These are phyloP conservation scores for Reinhardtius hippoglossoides DNA, from an alignment of 2,113 vertebrate genomes.

Conservation along the genomic window DNA sequence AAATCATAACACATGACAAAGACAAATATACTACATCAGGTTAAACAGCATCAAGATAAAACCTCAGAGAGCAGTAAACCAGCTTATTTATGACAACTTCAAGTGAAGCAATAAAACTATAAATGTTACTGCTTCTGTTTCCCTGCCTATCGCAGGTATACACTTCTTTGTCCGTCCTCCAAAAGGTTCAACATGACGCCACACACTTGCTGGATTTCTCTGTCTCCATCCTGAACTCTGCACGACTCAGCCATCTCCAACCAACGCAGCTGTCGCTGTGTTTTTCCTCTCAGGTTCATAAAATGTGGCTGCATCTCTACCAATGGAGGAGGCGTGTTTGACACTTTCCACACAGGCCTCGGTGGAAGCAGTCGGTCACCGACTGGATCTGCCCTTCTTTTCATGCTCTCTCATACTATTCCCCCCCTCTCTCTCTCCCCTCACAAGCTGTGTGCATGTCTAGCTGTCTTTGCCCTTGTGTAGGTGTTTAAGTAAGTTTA, in stretches of 20 bases:
- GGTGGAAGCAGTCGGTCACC: slow-evolving; percentile 12
- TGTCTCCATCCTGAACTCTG: slow-evolving; percentile 52
- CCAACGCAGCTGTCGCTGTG: slow-evolving; percentile 50
- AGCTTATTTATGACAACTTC: background rate
- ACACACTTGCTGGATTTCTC: slow-evolving; percentile 55
- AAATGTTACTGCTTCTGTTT: slow-evolving; percentile 49
- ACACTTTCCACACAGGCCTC: slow-evolving; percentile 25
- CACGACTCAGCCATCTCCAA: slow-evolving; percentile 46
- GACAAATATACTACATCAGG: background rate
- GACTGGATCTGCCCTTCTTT: slow-evolving; percentile 16
- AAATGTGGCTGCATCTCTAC: slow-evolving; percentile 39
- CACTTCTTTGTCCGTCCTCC: slow-evolving; percentile 15
- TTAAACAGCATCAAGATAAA: background rate
- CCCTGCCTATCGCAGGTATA: slow-evolving; percentile 1
- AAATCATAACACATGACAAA: background rate
- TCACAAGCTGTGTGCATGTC: slow-evolving; percentile 12
- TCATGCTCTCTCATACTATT: background rate
- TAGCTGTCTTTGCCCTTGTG: slow-evolving; percentile 10
- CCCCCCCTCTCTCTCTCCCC: background rate
- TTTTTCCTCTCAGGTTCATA: slow-evolving; percentile 59
- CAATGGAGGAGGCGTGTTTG: slow-evolving; percentile 55
- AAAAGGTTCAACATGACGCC: slow-evolving; percentile 29
- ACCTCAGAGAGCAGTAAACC: slow-evolving; percentile 22
- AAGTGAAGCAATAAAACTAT: slow-evolving; percentile 33
- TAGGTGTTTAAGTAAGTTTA: background rate